Conservation (phyloP, 2,888 invertebrate genomes). For the Drosophila mettleri region DNA sequence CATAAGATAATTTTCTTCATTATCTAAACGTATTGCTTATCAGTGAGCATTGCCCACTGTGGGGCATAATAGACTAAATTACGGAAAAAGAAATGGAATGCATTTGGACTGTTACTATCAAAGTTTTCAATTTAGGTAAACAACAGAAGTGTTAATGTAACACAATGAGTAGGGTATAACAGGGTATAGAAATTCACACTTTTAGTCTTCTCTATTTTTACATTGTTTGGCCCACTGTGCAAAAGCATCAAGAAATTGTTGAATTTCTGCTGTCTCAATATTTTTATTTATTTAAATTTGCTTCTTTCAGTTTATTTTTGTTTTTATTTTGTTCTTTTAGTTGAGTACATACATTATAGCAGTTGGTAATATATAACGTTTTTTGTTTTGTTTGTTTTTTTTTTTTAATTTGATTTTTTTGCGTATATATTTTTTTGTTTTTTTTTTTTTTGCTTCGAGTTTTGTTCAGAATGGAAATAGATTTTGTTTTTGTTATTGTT, state of each 20-base stretch:
- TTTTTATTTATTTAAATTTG: slow-evolving; percentile 76
- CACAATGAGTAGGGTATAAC: too few relatives aligned
- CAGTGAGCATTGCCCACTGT: neutral
- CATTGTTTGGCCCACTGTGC: neutral
- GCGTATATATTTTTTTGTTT: slow-evolving; percentile 62
- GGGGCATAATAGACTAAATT: neutral
- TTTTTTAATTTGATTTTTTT: slow-evolving; percentile 69
- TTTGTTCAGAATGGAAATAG: slow-evolving; percentile 58
- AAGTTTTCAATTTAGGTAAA: too few relatives aligned
- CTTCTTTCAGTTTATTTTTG: slow-evolving; percentile 61
- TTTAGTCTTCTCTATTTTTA: too few relatives aligned
- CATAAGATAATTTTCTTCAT: slow-evolving; percentile 59
- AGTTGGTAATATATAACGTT: slow-evolving; percentile 79
- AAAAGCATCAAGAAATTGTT: neutral
- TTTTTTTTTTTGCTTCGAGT: slow-evolving; percentile 58
- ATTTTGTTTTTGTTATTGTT: slow-evolving; percentile 20
- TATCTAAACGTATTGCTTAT: slow-evolving; percentile 40
- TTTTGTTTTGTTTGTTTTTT: slow-evolving; percentile 34
- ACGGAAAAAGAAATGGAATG: neutral
- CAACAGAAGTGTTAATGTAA: too few relatives aligned
- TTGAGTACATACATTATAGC: slow-evolving; percentile 74
- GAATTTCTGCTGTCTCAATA: slow-evolving; percentile 63
- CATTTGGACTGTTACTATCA: neutral
- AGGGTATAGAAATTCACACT: too few relatives aligned
- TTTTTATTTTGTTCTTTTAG: slow-evolving; percentile 50